Conservation (phyloP, 2,797 vertebrate species). For the Taeniopygia guttata region DNA sequence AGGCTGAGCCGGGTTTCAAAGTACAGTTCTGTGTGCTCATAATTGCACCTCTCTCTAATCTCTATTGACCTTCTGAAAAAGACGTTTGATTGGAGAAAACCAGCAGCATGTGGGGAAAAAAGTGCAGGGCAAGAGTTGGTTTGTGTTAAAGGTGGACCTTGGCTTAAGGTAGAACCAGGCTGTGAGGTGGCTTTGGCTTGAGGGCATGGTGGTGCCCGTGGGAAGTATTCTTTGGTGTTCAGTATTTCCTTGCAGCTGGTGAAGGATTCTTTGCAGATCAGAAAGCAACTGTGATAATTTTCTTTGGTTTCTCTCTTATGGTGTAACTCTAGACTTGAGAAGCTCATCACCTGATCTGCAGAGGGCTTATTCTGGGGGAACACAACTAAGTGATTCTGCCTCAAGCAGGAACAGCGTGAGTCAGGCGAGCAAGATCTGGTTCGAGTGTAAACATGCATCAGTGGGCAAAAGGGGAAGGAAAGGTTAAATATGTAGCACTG, state of each 20-base stretch:
- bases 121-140: neutral
- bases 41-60: conserved; percentile 35
- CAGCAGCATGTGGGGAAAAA: neutral
- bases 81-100: neutral
- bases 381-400: neutral
- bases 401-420: neutral
- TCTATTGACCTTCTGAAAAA: conserved; percentile 54
- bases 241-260: neutral
- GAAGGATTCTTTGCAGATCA: neutral
- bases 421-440: neutral
- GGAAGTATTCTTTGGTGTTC: neutral
- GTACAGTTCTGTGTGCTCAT: conserved; percentile 32
- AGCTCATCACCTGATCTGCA: neutral
- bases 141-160: conserved; percentile 32
- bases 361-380: neutral
- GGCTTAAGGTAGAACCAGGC: neutral
- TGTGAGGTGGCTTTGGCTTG: neutral
- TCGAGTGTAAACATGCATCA: conserved; percentile 14
- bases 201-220: neutral
- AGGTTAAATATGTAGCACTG: neutral
- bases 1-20: conserved; percentile 52
- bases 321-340: neutral
- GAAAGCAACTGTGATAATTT: neutral
- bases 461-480: neutral
- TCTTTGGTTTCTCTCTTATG: neutral